phyloP scores from a whole-genome alignment of 1,140 invertebrate species.

The Sminthurinus signatus region DNA sequence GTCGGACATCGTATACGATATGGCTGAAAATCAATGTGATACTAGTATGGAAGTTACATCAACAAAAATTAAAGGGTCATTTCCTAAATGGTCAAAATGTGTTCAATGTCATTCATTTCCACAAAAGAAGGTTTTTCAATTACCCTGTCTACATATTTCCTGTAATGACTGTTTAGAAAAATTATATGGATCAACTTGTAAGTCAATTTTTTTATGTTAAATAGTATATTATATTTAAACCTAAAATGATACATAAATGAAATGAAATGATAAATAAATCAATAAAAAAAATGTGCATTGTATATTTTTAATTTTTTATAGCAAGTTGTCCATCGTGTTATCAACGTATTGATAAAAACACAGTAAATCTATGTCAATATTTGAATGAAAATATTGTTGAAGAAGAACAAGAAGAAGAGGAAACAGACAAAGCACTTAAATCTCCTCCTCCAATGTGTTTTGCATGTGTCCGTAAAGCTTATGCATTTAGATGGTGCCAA shows the following conservation, averaged over 20 bases:
- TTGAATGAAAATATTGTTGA: neutral
- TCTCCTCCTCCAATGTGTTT: neutral
- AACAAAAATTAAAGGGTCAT: neutral
- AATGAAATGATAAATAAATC: neutral
- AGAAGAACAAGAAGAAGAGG: neutral
- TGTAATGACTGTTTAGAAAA: conserved; percentile 4
- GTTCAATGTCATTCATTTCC: neutral
- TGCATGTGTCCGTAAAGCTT: neutral
- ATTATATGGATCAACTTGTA: neutral
- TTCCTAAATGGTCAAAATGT: neutral
- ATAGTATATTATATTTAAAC: neutral
- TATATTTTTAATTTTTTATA: neutral
- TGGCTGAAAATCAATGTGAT: no score
- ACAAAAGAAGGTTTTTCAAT: neutral
- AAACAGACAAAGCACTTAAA: neutral
- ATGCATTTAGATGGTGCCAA: neutral
- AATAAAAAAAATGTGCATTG: no score
- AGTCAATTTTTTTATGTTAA: neutral
- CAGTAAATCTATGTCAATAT: neutral
- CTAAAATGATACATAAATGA: neutral
- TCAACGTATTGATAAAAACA: neutral
- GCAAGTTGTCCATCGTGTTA: neutral
- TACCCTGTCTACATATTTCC: conserved; percentile 7
- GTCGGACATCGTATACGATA: no score
- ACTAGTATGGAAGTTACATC: neutral